Conservation (phyloP, 1,140 invertebrate genomes). For the Delia radicum region DNA sequence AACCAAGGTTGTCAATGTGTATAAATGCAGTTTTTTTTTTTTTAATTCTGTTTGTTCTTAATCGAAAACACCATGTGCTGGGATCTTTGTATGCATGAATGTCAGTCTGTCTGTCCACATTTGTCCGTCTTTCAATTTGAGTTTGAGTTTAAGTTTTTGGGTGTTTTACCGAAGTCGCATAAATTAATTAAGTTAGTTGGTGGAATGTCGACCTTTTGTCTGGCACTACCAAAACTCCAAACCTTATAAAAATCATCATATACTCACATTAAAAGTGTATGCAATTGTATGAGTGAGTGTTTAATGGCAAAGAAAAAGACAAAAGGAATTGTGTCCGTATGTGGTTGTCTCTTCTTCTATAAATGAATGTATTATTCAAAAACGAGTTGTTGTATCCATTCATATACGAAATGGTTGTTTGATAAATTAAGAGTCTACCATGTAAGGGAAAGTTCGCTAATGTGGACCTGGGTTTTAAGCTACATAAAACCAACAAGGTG, state of each 20-base stretch:
- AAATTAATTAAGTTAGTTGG: constrained; percentile 54
- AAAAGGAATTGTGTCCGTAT: neutral
- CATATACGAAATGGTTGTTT: no score
- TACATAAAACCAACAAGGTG: no score
- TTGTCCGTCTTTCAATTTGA: neutral
- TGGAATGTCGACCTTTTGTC: constrained; percentile 54
- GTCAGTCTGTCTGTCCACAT: constrained; percentile 34
- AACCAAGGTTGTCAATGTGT: neutral
- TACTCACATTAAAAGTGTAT: neutral
- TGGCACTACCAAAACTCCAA: constrained; percentile 33
- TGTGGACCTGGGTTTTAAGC: no score
- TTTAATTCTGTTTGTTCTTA: neutral
- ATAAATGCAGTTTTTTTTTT: constrained; percentile 1
- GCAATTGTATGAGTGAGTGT: neutral
- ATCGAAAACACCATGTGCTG: neutral
- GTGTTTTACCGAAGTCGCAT: constrained; percentile 34
- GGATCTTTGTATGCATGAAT: no score
- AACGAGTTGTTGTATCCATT: no score
- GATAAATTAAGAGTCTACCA: no score
- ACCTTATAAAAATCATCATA: neutral
- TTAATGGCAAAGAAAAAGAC: neutral
- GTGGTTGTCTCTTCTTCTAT: neutral
- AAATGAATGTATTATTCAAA: neutral
- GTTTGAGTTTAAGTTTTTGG: neutral
- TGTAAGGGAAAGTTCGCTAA: no score